These are phyloP conservation scores for Microctonus brassicae DNA, from an alignment of 2,888 invertebrate species.

Conservation along the genomic window DNA sequence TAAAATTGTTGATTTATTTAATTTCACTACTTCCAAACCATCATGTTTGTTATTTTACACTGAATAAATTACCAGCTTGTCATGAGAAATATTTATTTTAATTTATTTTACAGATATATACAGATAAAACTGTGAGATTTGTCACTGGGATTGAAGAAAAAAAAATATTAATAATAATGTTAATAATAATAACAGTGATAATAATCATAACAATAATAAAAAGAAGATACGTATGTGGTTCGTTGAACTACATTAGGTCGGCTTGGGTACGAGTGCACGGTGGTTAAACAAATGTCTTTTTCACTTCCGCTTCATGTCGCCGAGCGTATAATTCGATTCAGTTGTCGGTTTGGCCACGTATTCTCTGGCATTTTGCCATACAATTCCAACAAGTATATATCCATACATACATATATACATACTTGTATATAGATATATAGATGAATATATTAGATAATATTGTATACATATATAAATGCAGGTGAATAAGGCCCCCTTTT, in stretches of 20 bases:
- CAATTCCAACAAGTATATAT: constrained; percentile 39
- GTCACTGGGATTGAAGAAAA: not conserved
- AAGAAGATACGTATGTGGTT: constrained; percentile 23
- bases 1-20: no score
- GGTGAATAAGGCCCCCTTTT: constrained; percentile 23
- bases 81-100: no score
- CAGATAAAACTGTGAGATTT: no score
- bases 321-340: constrained; percentile 51
- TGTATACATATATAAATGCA: not conserved
- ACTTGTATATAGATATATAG: not conserved
- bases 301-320: constrained; percentile 49
- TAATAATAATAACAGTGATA: no score
- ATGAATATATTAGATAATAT: not conserved
- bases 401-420: not conserved
- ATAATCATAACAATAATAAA: constrained; percentile 7
- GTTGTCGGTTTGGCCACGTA: constrained; percentile 49
- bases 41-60: no score
- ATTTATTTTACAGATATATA: no score
- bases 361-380: constrained; percentile 48
- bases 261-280: constrained; percentile 38
- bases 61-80: no score
- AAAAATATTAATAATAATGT: not conserved
- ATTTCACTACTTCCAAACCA: no score
- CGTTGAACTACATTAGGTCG: constrained; percentile 32
- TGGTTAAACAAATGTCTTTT: constrained; percentile 51